Base-by-base conservation (phyloP, 2,888 invertebrate species). In the Drosophila antonietae region DNA sequence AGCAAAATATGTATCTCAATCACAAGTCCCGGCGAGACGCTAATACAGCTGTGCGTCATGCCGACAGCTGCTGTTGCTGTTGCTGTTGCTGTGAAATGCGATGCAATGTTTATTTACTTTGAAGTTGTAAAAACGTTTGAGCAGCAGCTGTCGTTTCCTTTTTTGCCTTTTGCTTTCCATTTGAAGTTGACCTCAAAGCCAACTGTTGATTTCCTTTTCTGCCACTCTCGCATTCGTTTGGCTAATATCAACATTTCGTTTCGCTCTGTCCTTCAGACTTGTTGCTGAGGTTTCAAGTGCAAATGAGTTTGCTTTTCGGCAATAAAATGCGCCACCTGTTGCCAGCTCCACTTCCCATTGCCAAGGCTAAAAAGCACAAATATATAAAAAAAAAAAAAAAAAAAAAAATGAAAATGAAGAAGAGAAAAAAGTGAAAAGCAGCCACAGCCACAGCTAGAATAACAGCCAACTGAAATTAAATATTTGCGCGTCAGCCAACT, bases 241-340 rank as follows among this genome's bases (percentile, higher is more conserved):
- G 70, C 70, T 80, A 75, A 81, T 74, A 82, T 81, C 57, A 81
- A 85, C 85, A 83, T 82, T 83, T 28, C 28, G 28, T 6, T 28
- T 84, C 72, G 70, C 61, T 66, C 37, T 63, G 33, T 61, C 57
- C 73, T 52, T 31, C 43, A 41, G 59, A 82, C 75, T 77, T 71
- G 75, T 77, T 84, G 79, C 73, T 62, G 72, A 53, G 76, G 80
- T 60, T 63, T 75, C 78, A 80, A 86, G 84, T 86, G 85, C 71
- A 85, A 85, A 85, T 85, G 81, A 87, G 81, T 83, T 85, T 84
- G 66, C 75, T 75, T 85, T 79, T 73, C 15, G 57, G 66, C 73
- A 64, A 78, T 67, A 72, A 85, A 83, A 81, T 73, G 69, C 58
- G 71, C 46, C 72, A 84, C 86, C 84, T 85, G 84, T 84, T 86